phyloP scores from a whole-genome alignment of 2,113 vertebrate genomes.

The Rhinoptilus africanus region DNA sequence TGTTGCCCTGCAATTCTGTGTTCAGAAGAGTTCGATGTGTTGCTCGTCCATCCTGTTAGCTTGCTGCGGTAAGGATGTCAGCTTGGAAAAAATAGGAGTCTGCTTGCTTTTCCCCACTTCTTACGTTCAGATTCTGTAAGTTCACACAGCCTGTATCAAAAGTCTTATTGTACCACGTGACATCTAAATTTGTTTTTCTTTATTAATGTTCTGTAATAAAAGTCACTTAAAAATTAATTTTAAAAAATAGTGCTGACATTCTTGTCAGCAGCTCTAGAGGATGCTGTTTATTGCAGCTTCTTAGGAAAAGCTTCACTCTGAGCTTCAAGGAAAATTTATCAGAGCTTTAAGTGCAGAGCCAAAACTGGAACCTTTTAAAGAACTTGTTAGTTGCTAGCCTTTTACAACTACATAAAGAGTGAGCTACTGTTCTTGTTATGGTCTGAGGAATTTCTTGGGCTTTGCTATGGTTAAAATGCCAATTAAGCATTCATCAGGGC shows the following conservation, averaged over 20 bases:
- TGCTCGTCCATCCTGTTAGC: background rate
- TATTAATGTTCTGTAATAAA: background rate
- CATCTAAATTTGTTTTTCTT: background rate
- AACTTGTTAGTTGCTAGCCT: background rate
- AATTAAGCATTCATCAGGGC: background rate
- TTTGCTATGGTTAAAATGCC: background rate
- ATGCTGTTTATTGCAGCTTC: background rate
- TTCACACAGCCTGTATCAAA: background rate
- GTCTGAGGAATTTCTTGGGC: background rate
- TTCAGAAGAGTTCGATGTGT: background rate
- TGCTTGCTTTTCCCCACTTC: background rate
- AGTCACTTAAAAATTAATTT: rapidly evolving
- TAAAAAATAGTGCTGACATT: rapidly evolving
- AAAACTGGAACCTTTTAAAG: background rate
- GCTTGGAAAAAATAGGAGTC: background rate
- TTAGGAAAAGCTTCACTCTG: no score
- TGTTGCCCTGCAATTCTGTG: rapidly evolving
- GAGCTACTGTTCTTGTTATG: background rate
- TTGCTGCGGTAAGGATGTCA: background rate
- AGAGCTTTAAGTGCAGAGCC: background rate
- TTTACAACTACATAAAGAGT: background rate
- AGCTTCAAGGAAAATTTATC: background rate
- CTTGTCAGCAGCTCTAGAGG: background rate
- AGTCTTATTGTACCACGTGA: background rate
- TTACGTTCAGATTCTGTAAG: background rate